Base-by-base conservation (phyloP, 2,113 vertebrate species). In the Rattus rattus region DNA sequence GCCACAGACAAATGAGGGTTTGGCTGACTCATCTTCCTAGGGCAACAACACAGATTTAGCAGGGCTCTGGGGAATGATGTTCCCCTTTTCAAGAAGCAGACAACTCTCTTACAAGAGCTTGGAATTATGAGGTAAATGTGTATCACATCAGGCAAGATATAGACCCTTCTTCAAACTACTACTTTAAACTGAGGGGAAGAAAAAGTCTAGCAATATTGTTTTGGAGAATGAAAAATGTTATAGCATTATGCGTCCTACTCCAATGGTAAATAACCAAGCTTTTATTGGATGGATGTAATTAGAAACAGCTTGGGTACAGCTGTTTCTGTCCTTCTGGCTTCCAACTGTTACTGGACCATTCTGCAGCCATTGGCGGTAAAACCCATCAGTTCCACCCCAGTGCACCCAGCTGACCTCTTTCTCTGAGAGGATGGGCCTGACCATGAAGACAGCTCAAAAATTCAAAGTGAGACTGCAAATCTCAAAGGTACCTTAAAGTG, bases 1-100 rank as follows among this genome's bases (percentile, higher is more conserved):
- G 97, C 98, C 97, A 98, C 73, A 90, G 96, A 97, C 97, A 97
- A 98, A 98, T 97, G 97, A 98, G 95, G 92, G 89, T 94, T 81
- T 96, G 89, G 92, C 95, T 89, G 94, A 88, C 96, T 97, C 86
- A 97, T 98, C 96, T 97, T 97, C 88, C 49, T 81, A 95, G 94
- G 95, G 96, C 93, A 98, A 67, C 67, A 54, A 70, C 97, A 92
- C 90, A 96, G 88, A 95, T 89, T 86, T 52, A 94, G 95, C 86
- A 79, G 10, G 49, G 86, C 49, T 92, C 95, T 97, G n/a, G 81
- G 89, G 73, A 94, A 77, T 24, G 79, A 84, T 70, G 33, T 61
- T 98, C 90, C 97, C 96, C 96, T 96, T 96, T 97, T 76, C 94
- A 97, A 88, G 91, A 96, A 94, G 80, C 94, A 94, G 90, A 87